Evolutionary conservation across 2,113 vertebrate species (phyloP).

Genomic region (Gorilla gorilla): DNA sequence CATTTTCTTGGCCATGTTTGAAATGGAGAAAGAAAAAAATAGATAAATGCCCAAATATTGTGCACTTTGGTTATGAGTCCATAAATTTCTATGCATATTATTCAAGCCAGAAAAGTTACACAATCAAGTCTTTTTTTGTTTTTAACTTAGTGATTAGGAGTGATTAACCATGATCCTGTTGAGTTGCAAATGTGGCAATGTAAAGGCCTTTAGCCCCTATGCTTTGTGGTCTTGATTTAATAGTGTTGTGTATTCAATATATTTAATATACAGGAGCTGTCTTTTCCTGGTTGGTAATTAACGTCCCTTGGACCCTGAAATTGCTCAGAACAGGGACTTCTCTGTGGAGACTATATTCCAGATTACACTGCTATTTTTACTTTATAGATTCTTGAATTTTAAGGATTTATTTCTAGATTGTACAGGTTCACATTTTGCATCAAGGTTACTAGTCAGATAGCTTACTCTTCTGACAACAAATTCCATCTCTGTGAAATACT

Average conservation of each 20-base stretch:
- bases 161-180: neutral
- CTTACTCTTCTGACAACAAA: neutral
- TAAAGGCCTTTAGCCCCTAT: neutral
- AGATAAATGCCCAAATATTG: neutral
- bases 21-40: neutral
- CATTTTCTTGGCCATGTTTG: slow-evolving; percentile 52
- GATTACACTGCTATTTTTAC: neutral
- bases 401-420: neutral
- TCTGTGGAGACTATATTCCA: neutral
- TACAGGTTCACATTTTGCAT: neutral
- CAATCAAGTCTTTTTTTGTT: neutral
- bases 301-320: neutral
- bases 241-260: neutral
- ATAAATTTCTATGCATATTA: neutral
- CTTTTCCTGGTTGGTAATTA: neutral
- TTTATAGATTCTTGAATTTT: neutral
- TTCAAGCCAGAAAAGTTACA: neutral
- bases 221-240: neutral
- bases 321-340: neutral
- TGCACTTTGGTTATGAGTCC: neutral
- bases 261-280: neutral
- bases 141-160: neutral
- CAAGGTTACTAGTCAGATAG: neutral
- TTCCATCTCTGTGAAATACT: neutral
- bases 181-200: neutral